Evolutionary conservation across 2,888 invertebrate species (phyloP).

Genomic region (Aleiodes testaceus): DNA sequence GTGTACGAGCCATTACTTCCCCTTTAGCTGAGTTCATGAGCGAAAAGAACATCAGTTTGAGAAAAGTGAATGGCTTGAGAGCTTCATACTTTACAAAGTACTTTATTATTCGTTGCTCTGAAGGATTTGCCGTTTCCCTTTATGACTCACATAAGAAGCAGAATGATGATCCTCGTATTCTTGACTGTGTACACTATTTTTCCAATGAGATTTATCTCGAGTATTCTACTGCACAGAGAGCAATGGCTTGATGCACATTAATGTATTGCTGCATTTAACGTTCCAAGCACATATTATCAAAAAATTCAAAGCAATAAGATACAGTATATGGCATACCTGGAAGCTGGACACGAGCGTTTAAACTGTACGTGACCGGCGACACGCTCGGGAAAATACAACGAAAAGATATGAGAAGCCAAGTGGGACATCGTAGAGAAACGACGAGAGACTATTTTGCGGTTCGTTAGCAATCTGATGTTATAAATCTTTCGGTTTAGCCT

Average conservation of each 20-base stretch:
- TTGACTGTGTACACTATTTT: not conserved
- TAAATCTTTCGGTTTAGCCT: slow-evolving; percentile 41
- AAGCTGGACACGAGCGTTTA: slow-evolving; percentile 35
- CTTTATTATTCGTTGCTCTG: slow-evolving; percentile 26
- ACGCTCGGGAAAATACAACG: slow-evolving; percentile 35
- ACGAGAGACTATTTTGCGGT: slow-evolving; percentile 45
- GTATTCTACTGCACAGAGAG: not conserved
- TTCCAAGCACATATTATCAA: slow-evolving; percentile 20
- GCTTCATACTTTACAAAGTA: slow-evolving; percentile 23
- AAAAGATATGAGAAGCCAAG: slow-evolving; percentile 42
- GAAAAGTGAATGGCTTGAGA: not conserved
- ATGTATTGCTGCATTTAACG: slow-evolving; percentile 37
- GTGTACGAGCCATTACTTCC: slow-evolving; percentile 39
- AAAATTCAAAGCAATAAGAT: slow-evolving; percentile 25
- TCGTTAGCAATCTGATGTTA: slow-evolving; percentile 46
- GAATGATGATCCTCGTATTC: slow-evolving; percentile 40
- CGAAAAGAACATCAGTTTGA: slow-evolving; percentile 21
- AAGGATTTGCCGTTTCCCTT: slow-evolving; percentile 23
- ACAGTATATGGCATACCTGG: slow-evolving; percentile 34
- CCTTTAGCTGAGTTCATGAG: slow-evolving; percentile 26
- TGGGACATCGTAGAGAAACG: slow-evolving; percentile 40
- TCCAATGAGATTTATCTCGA: not conserved
- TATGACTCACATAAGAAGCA: slow-evolving; percentile 33
- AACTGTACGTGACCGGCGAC: slow-evolving; percentile 44
- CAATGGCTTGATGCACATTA: slow-evolving; percentile 31